phyloP scores from a whole-genome alignment of 2,888 invertebrate genomes.

The Noctua janthe region DNA sequence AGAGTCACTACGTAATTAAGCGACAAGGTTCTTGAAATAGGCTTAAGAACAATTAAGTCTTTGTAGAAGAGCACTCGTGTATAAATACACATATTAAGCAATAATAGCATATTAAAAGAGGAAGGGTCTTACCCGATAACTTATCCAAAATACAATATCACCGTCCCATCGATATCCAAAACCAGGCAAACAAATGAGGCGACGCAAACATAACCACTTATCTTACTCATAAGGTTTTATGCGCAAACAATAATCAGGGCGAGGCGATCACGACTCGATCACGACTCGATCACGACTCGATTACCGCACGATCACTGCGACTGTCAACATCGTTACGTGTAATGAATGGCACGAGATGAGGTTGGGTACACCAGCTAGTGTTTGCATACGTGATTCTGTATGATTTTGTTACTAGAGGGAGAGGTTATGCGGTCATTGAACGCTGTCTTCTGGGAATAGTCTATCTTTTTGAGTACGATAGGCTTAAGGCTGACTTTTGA shows the following conservation, averaged over 20 bases:
- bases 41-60: background rate
- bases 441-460: background rate
- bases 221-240: conserved; percentile 55
- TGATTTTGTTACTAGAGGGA: conserved; percentile 13
- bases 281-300: conserved; percentile 51
- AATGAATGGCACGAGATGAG: conserved; percentile 44
- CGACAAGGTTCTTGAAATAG: background rate
- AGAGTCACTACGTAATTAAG: background rate
- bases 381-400: conserved; percentile 33
- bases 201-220: conserved; percentile 54
- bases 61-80: background rate
- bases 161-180: conserved; percentile 16
- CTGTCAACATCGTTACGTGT: conserved; percentile 56
- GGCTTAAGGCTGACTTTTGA: background rate
- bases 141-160: conserved; percentile 17
- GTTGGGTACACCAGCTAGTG: conserved; percentile 20
- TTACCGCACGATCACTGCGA: conserved; percentile 47
- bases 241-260: conserved; percentile 58
- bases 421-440: conserved; percentile 10
- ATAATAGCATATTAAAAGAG: conserved; percentile 4
- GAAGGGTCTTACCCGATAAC: background rate
- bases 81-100: background rate
- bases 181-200: conserved; percentile 31
- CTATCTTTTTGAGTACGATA: background rate
- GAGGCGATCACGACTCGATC: conserved; percentile 40